A percentile compares a stretch with the other conserved stretches of the same genome.
Conservation (phyloP, 2,888 invertebrate genomes). For the Rhyacophila evoluta region DNA sequence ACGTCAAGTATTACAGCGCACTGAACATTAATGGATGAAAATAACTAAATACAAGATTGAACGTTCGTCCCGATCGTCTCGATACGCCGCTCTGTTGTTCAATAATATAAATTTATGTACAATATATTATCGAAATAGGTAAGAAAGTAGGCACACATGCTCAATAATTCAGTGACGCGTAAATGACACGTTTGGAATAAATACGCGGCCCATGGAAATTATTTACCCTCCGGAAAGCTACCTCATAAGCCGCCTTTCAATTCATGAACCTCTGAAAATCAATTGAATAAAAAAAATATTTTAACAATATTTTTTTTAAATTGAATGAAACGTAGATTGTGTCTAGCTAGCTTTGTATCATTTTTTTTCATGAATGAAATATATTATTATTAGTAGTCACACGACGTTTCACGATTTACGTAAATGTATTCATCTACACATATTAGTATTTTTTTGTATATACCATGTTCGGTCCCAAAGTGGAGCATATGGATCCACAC, state of each 20-base stretch:
- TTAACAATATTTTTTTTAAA: background rate
- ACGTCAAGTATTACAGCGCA: background rate
- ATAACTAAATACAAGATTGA: constrained; percentile 16
- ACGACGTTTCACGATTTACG: too few species aligned
- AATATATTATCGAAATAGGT: background rate
- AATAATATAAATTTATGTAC: constrained; percentile 28
- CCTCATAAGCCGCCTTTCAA: background rate
- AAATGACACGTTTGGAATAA: constrained; percentile 26
- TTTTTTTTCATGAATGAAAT: too few species aligned
- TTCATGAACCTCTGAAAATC: background rate
- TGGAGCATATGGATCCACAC: too few species aligned
- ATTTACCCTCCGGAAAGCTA: background rate
- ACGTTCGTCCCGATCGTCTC: constrained; percentile 28
- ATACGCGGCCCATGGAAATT: background rate
- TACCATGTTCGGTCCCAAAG: too few species aligned
- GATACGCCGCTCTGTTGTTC: constrained; percentile 30
- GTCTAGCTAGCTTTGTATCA: too few species aligned
- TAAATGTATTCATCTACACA: too few species aligned
- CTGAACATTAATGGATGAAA: background rate
- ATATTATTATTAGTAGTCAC: too few species aligned
- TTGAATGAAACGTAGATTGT: background rate
- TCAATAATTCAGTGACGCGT: constrained; percentile 45
- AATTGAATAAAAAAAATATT: background rate
- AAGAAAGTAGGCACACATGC: background rate
- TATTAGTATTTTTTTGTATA: too few species aligned